Evolutionary conservation across 2,797 vertebrate species (phyloP).

Genomic region (Telmatherina bonti): DNA sequence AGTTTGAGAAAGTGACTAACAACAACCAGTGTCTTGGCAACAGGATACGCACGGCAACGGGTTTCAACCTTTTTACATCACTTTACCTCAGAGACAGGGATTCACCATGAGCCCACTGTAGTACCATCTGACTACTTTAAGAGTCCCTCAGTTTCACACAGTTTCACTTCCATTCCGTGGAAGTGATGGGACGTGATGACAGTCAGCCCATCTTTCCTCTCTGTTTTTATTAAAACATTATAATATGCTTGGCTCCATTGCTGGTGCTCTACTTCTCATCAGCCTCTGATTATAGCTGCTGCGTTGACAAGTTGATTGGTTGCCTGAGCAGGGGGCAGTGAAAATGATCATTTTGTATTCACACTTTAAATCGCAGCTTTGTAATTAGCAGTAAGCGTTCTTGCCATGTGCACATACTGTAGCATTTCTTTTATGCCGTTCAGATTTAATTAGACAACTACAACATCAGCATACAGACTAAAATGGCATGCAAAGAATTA

Average conservation of each 20-base stretch:
- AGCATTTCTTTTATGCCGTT: slow-evolving; percentile 54
- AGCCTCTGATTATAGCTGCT: slow-evolving; percentile 53
- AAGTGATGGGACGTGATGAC: slow-evolving; percentile 17
- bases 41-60: slow-evolving; percentile 13
- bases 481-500: slow-evolving; percentile 57
- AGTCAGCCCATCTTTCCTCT: slow-evolving; percentile 20
- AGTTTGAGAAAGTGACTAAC: slow-evolving; percentile 20
- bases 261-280: slow-evolving; percentile 50
- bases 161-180: slow-evolving; percentile 25
- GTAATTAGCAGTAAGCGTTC: slow-evolving; percentile 67
- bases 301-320: slow-evolving; percentile 72
- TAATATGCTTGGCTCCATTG: slow-evolving; percentile 40
- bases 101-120: slow-evolving; percentile 9
- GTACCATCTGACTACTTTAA: slow-evolving; percentile 23
- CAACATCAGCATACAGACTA: slow-evolving; percentile 61
- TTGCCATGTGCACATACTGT: slow-evolving; percentile 38
- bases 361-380: slow-evolving; percentile 46
- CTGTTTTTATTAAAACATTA: slow-evolving; percentile 57
- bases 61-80: slow-evolving; percentile 65
- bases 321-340: slow-evolving; percentile 44
- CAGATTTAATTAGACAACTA: slow-evolving; percentile 70
- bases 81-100: slow-evolving; percentile 41
- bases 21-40: slow-evolving; percentile 17
- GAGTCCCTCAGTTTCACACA: slow-evolving; percentile 12
- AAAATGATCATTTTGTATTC: slow-evolving; percentile 67